Conservation (phyloP, 2,797 vertebrate genomes). For the Mormyrus proboscirostris region DNA sequence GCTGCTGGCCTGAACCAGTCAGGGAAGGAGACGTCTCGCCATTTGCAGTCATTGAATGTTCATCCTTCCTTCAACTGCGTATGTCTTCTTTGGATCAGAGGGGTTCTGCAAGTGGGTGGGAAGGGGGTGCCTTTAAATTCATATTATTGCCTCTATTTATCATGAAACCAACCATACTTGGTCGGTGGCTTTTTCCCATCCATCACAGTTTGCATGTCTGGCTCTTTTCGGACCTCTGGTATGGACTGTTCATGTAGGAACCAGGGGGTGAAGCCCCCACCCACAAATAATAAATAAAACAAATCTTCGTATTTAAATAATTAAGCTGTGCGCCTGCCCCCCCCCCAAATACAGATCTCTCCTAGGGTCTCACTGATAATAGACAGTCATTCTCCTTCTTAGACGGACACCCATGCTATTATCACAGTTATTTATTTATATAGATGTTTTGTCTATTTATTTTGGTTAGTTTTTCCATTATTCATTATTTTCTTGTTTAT, state of each 20-base stretch:
- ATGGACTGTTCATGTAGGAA: neutral
- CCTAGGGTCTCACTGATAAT: too few relatives aligned
- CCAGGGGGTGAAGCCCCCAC: too few relatives aligned
- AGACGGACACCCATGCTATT: too few relatives aligned
- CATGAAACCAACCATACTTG: neutral
- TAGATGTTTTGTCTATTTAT: too few relatives aligned
- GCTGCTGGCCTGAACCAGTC: neutral
- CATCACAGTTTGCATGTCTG: neutral
- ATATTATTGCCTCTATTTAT: neutral
- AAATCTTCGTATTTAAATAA: too few relatives aligned
- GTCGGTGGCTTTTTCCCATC: neutral
- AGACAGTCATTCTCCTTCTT: too few relatives aligned
- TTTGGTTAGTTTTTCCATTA: too few relatives aligned
- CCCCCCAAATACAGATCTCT: too few relatives aligned
- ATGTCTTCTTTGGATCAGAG: neutral
- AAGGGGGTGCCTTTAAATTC: neutral
- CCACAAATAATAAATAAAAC: too few relatives aligned
- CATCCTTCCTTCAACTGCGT: neutral
- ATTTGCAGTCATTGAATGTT: neutral
- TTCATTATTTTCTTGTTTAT: neutral
- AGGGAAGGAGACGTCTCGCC: neutral
- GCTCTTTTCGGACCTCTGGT: neutral
- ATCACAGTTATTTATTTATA: too few relatives aligned
- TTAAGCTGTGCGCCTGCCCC: too few relatives aligned
- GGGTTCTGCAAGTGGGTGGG: neutral